A percentile compares a stretch with the other conserved stretches of the same genome.
Conservation (phyloP, 2,113 vertebrate species). For the Ammodytes dubius region DNA sequence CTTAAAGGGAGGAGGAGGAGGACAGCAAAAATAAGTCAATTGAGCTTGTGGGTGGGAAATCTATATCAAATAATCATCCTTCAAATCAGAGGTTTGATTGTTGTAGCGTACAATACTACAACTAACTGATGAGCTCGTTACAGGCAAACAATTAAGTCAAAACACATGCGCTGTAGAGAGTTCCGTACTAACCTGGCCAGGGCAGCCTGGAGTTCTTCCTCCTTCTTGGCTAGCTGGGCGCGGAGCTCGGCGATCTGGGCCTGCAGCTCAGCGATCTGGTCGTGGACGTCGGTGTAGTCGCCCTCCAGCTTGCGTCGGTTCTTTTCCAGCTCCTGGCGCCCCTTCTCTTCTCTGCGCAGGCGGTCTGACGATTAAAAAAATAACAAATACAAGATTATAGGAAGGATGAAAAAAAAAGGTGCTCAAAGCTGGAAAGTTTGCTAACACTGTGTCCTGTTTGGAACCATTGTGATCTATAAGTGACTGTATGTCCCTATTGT, state of each 20-base stretch:
- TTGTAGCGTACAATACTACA: background rate
- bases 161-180: background rate
- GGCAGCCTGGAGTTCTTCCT: conserved; percentile 96
- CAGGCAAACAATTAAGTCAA: background rate
- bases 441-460: background rate
- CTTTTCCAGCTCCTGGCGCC: conserved; percentile 96
- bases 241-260: conserved; percentile 97
- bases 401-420: background rate
- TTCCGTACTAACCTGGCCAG: conserved; percentile 88
- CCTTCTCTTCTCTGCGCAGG: conserved; percentile 95
- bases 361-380: conserved; percentile 85
- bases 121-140: background rate
- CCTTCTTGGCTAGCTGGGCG: conserved; percentile 96
- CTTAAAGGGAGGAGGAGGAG: conserved; percentile 72
- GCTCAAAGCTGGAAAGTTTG: background rate
- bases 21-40: background rate
- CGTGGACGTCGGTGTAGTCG: conserved; percentile 91
- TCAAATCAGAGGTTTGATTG: background rate
- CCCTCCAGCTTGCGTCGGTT: conserved; percentile 97
- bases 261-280: conserved; percentile 97
- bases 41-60: background rate
- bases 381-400: background rate
- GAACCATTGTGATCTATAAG: background rate
- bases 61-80: background rate
- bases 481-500: background rate